Base-by-base conservation (phyloP, 2,113 vertebrate genomes). In the Trichechus manatus region DNA sequence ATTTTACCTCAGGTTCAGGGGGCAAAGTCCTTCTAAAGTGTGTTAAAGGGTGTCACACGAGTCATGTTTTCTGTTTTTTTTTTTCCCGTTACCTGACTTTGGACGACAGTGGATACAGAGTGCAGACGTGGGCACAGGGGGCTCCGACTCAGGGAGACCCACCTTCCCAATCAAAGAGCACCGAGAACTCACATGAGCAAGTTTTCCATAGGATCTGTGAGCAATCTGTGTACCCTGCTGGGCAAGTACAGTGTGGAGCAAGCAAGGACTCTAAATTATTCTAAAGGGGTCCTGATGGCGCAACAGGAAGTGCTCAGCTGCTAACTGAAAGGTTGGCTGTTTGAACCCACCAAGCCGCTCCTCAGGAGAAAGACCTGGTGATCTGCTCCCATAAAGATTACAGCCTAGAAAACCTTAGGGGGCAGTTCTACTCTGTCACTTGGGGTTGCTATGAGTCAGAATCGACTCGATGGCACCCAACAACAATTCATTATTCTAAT, bases 1-100 rank as follows among this genome's bases (percentile, higher is more conserved):
- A 8, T 70, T 81, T 83, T 42, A 27, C 59, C 50, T 95, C 15
- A 2, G 56, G 80, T 81, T 79, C 93, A 91, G 68, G 82, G 96
- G 93, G 81, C 94, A 96, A 94, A 92, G 93, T 77, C 95, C 91
- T 88, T 82, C 63, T 23, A 9, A 89, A 85, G 66, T 25, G 63
- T 36, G 27, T 33, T 53, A 42, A n/a, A 87, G 87, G 87, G 47
- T 29, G 64, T 90, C 36, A 63, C 61, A 6, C 5, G 66, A 97
- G 92, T 88, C 85, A 66, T 23, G 61, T n/a, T 63, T 75, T 61
- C 4, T 25, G 83, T 39, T 39, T 5, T 59, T 74, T 31, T 3
- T 20, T 56, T 36, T 13, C 64, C 39, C 17, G 0, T n/a, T n/a
- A 9, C 15, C 27, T 63, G 63, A 53, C 59, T 64, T 14, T 4